Evolutionary conservation across 2,113 vertebrate genomes (phyloP), one percentile per base, ranked within the genome.

Genomic region (Rhinoderma darwinii): DNA sequence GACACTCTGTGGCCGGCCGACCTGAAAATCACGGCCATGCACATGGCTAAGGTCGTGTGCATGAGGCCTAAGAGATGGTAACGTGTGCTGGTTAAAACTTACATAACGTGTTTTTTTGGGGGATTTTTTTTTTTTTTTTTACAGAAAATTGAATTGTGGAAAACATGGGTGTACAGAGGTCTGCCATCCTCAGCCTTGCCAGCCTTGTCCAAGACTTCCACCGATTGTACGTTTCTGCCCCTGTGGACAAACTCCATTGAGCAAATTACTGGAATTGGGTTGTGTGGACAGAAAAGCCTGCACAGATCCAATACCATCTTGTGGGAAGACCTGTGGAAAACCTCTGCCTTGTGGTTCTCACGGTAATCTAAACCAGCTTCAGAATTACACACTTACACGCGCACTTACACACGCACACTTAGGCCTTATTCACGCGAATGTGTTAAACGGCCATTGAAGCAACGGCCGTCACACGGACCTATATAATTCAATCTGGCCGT

Each of bases 251-350:
- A 99, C 98, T 0, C 92, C 94, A 35, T 93, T 99, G 63, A 91
- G 92, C 90, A 99, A 99, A 76, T 94, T 99, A 61, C 89, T 99
- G 88, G 98, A 99, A 81, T 91, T 97, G 78, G 98, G 98, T 84
- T 97, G 96, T 87, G 83, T 92, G 4, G 94, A 98, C 88, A 94
- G 97, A 79, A 93, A 92, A 86, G 87, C 91, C 84, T 99, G 98
- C 92, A 95, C 96, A 7, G 98, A 99, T 88, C 95, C 96, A 63
- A 94, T 99, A 79, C 96, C 98, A 1, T 97, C 98, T 0, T 99
- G 98, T 88, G 96, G 97, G 83, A 98, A 97, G 94, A 97, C 96
- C 0, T 99, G 98, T 90, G 96, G 94, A 93, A 97, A 96, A 86
- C 97, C 97, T 20, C 93, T 99, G 82, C 92, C 96, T 74, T 99